These are phyloP conservation scores for Aproaerema taeniolella DNA, from an alignment of 2,888 invertebrate genomes.

Conservation along the genomic window DNA sequence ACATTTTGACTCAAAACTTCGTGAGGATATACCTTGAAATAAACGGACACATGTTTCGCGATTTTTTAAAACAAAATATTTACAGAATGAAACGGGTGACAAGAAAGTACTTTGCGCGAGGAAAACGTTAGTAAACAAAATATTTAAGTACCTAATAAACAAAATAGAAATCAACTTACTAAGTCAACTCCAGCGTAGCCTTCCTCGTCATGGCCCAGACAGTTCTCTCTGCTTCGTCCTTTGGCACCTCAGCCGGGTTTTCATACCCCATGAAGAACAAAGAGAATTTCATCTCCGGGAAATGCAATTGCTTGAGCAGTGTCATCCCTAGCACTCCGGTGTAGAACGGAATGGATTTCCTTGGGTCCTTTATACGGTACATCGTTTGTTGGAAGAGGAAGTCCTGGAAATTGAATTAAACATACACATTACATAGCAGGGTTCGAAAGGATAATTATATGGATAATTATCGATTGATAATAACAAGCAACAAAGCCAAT, in stretches of 20 bases:
- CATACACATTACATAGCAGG: background rate
- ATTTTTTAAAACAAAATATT: no score
- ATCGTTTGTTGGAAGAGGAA: slow-evolving; percentile 98
- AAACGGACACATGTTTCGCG: no score
- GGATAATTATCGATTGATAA: no score
- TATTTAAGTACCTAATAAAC: no score
- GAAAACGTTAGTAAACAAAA: no score
- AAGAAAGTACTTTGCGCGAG: no score
- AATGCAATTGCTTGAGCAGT: slow-evolving; percentile 91
- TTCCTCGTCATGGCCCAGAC: slow-evolving; percentile 89
- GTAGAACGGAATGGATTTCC: slow-evolving; percentile 92
- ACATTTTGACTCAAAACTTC: no score
- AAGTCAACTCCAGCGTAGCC: slow-evolving; percentile 93
- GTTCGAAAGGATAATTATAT: no score
- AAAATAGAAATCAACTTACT: no score
- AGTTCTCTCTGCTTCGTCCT: slow-evolving; percentile 81
- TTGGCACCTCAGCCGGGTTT: slow-evolving; percentile 83
- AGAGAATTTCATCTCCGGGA: slow-evolving; percentile 79
- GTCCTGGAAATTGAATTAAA: slow-evolving; percentile 76
- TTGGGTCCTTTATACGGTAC: slow-evolving; percentile 96
- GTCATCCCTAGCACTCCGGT: slow-evolving; percentile 94
- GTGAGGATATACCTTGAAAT: no score
- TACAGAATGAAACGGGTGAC: no score
- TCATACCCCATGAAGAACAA: slow-evolving; percentile 96
- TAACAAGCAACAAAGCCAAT: no score